Evolutionary conservation across 1,140 invertebrate genomes (phyloP).

Genomic region (Subanguina moxae): DNA sequence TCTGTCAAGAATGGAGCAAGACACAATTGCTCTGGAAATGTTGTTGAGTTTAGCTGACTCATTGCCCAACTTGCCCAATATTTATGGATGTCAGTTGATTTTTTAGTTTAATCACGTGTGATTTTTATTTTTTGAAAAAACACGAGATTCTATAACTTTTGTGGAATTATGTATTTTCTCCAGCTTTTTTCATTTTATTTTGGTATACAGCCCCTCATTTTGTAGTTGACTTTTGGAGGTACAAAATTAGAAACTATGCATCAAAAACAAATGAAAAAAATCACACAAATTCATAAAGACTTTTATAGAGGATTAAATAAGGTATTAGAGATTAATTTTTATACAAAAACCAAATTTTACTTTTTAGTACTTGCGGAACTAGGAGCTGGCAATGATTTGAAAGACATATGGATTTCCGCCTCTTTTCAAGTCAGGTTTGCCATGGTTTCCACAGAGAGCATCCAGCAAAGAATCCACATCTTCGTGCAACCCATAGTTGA

Average conservation of each 20-base stretch:
- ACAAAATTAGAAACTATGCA: too few species aligned
- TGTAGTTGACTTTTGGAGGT: too few species aligned
- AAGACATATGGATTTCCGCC: slow-evolving; percentile 41
- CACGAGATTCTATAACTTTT: too few species aligned
- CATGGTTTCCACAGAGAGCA: slow-evolving; percentile 35
- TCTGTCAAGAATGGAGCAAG: slow-evolving; percentile 37
- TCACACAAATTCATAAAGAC: too few species aligned
- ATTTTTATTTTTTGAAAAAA: too few species aligned
- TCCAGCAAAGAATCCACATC: slow-evolving; percentile 20
- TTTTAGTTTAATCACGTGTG: too few species aligned
- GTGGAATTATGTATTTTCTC: too few species aligned
- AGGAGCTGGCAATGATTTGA: slow-evolving; percentile 35
- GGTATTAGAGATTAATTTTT: too few species aligned
- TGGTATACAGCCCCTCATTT: not conserved
- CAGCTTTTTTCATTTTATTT: too few species aligned
- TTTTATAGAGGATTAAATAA: too few species aligned
- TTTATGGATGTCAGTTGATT: slow-evolving; percentile 29
- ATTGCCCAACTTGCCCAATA: slow-evolving; percentile 32
- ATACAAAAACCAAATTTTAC: too few species aligned
- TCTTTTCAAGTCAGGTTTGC: slow-evolving; percentile 19
- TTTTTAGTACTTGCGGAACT: slow-evolving; percentile 37
- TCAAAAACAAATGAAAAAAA: too few species aligned
- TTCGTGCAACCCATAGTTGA: slow-evolving; percentile 36
- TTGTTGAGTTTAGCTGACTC: slow-evolving; percentile 28
- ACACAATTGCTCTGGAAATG: slow-evolving; percentile 42